Percentiles rank a stretch among this genome's conserved stretches.
These are phyloP conservation scores for Indicator indicator DNA, from an alignment of 2,113 vertebrate species.

Conservation along the genomic window DNA sequence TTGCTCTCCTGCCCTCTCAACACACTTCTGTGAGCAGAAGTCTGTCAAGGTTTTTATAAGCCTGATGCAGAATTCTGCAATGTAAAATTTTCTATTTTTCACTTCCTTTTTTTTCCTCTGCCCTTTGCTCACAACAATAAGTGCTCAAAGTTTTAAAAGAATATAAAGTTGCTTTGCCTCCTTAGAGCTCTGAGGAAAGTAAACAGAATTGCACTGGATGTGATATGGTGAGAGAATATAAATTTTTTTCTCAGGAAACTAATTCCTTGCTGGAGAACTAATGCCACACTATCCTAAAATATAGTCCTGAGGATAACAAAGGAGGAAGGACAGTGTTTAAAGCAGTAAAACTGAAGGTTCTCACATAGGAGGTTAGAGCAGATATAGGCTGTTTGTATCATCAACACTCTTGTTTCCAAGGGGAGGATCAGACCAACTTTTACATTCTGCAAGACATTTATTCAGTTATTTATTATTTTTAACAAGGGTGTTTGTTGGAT, in stretches of 20 bases:
- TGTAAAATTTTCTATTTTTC: neutral
- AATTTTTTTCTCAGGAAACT: neutral
- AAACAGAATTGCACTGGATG: neutral
- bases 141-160: neutral
- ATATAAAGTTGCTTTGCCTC: neutral
- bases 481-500: neutral
- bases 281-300: neutral
- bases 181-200: neutral
- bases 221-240: neutral
- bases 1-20: neutral
- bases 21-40: accelerated
- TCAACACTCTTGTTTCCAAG: neutral
- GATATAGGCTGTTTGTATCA: neutral
- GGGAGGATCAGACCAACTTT: neutral
- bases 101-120: neutral
- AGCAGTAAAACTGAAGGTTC: neutral
- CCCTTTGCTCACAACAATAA: neutral
- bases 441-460: neutral
- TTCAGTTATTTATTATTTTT: neutral
- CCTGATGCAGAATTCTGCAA: neutral
- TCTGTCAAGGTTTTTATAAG: neutral
- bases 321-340: neutral
- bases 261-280: neutral
- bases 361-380: neutral
- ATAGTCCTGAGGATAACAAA: neutral